phyloP scores from a whole-genome alignment of 2,113 vertebrate species.

The Lasiurus cinereus region DNA sequence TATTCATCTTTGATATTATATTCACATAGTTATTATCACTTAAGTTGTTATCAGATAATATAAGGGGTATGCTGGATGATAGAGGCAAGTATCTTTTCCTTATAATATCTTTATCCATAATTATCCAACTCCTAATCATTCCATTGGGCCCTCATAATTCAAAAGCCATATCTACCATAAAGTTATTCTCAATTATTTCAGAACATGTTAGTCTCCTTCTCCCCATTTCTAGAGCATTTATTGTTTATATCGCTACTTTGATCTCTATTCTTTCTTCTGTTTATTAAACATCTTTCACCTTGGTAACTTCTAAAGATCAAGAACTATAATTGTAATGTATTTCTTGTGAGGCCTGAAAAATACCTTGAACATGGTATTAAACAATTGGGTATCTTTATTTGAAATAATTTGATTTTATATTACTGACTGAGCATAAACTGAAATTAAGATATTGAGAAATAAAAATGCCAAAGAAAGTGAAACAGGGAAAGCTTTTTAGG shows the following conservation, averaged over 20 bases:
- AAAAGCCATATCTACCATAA: background rate
- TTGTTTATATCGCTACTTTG: background rate
- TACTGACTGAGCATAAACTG: conserved; percentile 19
- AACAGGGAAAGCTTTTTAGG: background rate
- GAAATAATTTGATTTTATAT: conserved; percentile 47
- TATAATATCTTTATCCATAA: background rate
- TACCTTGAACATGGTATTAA: background rate
- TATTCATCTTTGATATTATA: background rate
- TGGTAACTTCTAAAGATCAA: background rate
- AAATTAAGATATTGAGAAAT: conserved; percentile 54
- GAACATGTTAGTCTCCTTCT: background rate
- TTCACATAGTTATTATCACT: background rate
- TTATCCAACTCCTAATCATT: background rate
- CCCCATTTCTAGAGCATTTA: background rate
- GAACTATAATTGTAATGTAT: background rate
- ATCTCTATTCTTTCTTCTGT: background rate
- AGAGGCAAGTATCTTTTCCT: background rate
- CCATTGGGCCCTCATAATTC: background rate
- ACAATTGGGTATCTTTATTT: conserved; percentile 45
- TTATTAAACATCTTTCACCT: background rate
- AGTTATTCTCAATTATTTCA: background rate
- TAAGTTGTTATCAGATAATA: background rate
- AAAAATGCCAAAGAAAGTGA: conserved; percentile 44
- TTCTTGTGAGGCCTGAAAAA: conserved; percentile 44
- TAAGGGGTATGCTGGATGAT: background rate